Base-by-base conservation (phyloP, 2,797 vertebrate genomes). In the Podarcis lilfordi region DNA sequence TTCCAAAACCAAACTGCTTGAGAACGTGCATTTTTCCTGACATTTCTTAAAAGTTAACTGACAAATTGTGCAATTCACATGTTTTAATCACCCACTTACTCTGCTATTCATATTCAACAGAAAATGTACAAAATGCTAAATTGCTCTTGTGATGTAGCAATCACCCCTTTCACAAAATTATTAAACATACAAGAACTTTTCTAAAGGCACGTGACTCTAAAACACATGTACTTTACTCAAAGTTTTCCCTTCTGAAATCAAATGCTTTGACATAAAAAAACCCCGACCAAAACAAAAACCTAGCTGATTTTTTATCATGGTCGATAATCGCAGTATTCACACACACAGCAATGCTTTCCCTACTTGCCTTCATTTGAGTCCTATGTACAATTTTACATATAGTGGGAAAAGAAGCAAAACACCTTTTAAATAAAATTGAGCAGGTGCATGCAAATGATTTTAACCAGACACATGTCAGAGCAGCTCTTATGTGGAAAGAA, bases 281-380 rank as follows among this genome's bases (percentile, higher is more conserved):
- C 0, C 3, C 43, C 17, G 32, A 27, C 55, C 50, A 8, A 81
- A 81, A 66, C 35, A 45, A 82, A 86, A 69, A 80, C n/a, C 17
- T 50, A 72, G 8, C 43, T 69, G 77, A 71, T 90, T 45, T 66
- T 92, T 90, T 86, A 66, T 0, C 0, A 5, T 86, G 78, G 88
- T 91, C 89, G 88, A 78, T 91, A 92, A 93, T 93, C 86, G 86
- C 5, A 78, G 72, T 91, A 87, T 88, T 95, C 80, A 92, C 77
- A 90, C 80, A 90, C 83, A 50, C 27, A 37, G 64, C 15, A 86
- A 80, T 32, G 74, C 11, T 85, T 91, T 59, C 21, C 35, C 84
- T 88, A 71, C 7, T n/a, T 45, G 5, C 79, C 86, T 90, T 5
- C 55, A 82, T 32, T 87, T 79, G 78, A 8, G 9, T 89, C 32